Percentiles rank a stretch among this genome's conserved stretches.
phyloP scores from a whole-genome alignment of 2,888 invertebrate genomes.

The Spisula subtruncata region DNA sequence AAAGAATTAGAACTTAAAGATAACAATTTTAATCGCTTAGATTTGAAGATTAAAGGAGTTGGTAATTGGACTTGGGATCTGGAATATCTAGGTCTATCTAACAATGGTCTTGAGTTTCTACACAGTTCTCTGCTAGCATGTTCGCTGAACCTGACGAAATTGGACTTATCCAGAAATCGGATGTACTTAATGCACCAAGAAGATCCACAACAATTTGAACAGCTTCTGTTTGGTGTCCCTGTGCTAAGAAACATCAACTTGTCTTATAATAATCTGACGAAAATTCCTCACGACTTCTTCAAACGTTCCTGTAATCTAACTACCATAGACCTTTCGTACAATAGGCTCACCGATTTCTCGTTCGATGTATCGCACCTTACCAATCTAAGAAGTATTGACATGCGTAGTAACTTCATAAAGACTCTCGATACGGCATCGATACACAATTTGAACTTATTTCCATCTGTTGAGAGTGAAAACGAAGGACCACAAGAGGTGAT shows the following conservation, averaged over 20 bases:
- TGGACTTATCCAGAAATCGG: not conserved
- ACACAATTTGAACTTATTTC: not conserved
- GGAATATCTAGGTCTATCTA: not conserved
- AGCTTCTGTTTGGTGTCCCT: not conserved
- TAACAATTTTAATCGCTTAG: slow-evolving; percentile 20
- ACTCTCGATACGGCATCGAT: not conserved
- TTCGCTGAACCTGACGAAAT: not conserved
- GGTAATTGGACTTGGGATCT: not conserved
- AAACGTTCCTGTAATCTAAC: not conserved
- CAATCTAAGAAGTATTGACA: not conserved
- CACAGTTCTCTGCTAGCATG: not conserved
- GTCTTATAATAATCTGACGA: not conserved
- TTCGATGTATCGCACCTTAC: not conserved
- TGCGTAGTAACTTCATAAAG: not conserved
- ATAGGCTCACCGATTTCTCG: not conserved
- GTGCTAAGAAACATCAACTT: not conserved
- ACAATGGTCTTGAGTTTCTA: slow-evolving; percentile 7
- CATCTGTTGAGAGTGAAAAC: not conserved
- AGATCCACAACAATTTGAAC: not conserved
- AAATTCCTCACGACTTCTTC: not conserved
- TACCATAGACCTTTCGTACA: slow-evolving; percentile 14
- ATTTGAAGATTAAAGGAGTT: not conserved
- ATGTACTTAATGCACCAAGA: not conserved
- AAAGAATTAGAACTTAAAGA: not conserved
- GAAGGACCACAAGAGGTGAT: not conserved